A percentile compares a stretch with the other conserved stretches of the same genome.
These are phyloP conservation scores for Alectoris magna DNA, from an alignment of 2,797 vertebrate species.

Conservation along the genomic window DNA sequence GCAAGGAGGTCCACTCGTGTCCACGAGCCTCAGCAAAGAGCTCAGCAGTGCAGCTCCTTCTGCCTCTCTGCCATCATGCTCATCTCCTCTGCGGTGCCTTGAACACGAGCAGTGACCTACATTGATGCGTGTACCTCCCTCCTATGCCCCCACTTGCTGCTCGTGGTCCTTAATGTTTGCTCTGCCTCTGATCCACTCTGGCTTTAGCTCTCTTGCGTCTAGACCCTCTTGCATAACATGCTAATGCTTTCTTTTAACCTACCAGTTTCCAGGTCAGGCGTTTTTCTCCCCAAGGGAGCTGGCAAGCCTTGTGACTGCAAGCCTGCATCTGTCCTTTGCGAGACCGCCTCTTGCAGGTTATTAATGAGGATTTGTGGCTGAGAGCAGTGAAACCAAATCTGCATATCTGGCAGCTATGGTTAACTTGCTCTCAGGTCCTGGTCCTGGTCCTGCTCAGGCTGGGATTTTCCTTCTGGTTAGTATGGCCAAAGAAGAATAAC, in stretches of 20 bases:
- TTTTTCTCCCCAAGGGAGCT: not conserved
- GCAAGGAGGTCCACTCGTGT: accelerated
- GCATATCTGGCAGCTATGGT: not conserved
- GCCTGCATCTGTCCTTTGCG: not conserved
- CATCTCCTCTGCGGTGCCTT: accelerated
- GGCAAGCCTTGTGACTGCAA: constrained; percentile 24
- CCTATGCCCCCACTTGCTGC: not conserved
- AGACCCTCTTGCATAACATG: constrained; percentile 22
- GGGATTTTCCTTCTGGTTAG: not conserved
- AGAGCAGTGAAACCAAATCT: not conserved
- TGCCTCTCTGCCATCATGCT: not conserved
- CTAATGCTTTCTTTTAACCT: constrained; percentile 29
- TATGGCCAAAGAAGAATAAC: accelerated
- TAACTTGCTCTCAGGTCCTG: accelerated
- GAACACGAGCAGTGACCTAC: not conserved
- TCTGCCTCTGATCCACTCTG: not conserved
- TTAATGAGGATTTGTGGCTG: not conserved
- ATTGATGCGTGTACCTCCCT: not conserved
- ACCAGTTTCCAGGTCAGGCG: constrained; percentile 49
- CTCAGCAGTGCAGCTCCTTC: not conserved
- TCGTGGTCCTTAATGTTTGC: not conserved
- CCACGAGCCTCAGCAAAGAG: accelerated
- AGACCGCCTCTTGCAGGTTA: not conserved
- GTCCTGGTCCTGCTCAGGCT: accelerated
- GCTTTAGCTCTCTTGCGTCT: not conserved